A percentile compares a stretch with the other conserved stretches of the same genome.
phyloP scores from a whole-genome alignment of 1,140 invertebrate species.

The Nasonia giraulti region DNA sequence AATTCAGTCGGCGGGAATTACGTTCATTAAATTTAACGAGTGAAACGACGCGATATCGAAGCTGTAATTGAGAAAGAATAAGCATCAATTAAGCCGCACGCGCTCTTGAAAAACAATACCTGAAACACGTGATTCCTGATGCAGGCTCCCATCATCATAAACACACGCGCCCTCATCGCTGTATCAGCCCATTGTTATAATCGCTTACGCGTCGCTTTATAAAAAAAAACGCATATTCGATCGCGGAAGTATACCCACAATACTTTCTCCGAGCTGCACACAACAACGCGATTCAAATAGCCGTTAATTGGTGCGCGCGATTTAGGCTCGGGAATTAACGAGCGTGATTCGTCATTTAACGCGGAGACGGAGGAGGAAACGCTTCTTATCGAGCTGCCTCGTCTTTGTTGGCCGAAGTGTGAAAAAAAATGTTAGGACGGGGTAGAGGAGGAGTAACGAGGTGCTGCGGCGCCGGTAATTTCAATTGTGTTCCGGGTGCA shows the following conservation, averaged over 20 bases:
- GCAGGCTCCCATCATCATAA: background rate
- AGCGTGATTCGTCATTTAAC: conserved; percentile 43
- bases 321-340: conserved; percentile 35
- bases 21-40: background rate
- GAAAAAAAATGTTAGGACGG: background rate
- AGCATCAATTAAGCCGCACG: background rate
- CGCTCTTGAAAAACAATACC: background rate
- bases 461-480: background rate
- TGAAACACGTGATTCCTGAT: background rate
- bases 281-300: background rate
- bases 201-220: background rate
- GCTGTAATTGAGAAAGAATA: background rate
- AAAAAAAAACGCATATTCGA: conserved; percentile 27
- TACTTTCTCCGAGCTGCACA: conserved; percentile 10
- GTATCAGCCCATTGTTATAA: background rate
- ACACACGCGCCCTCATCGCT: background rate
- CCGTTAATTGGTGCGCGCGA: background rate
- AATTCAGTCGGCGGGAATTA: background rate
- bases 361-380: background rate
- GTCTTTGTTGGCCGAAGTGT: background rate
- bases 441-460: background rate
- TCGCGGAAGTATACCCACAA: conserved; percentile 17
- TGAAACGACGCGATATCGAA: background rate
- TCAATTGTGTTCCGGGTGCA: background rate
- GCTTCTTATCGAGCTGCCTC: background rate